A percentile compares a stretch with the other conserved stretches of the same genome.
phyloP scores from a whole-genome alignment of 2,888 invertebrate genomes.

The Tineola bisselliella region DNA sequence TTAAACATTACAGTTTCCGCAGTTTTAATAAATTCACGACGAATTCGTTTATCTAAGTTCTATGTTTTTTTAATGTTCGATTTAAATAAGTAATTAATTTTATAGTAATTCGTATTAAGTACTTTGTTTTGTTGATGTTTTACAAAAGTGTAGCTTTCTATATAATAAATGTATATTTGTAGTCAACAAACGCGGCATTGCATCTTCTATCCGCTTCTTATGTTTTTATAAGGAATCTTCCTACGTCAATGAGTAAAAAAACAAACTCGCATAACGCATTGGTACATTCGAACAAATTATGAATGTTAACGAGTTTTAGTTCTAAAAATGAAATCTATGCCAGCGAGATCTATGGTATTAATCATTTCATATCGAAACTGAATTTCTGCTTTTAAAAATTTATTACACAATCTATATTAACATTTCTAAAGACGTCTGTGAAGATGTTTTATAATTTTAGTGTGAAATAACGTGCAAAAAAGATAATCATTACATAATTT shows the following conservation, averaged over 20 bases:
- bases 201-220: background rate
- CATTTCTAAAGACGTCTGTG: too few relatives aligned
- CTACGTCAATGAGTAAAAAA: slow-evolving; percentile 10
- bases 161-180: too few relatives aligned
- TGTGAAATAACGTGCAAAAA: background rate
- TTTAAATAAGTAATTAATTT: background rate
- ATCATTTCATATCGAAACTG: too few relatives aligned
- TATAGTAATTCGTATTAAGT: too few relatives aligned
- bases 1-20: background rate
- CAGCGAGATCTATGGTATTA: too few relatives aligned
- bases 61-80: background rate
- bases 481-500: background rate
- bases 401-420: too few relatives aligned
- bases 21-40: background rate
- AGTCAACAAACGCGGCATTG: background rate
- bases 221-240: slow-evolving; percentile 6
- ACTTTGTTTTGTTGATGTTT: too few relatives aligned
- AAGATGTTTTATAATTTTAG: background rate
- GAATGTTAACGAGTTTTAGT: slow-evolving; percentile 5
- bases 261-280: slow-evolving; percentile 4
- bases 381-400: too few relatives aligned
- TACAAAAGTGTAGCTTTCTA: too few relatives aligned
- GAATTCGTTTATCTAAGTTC: background rate
- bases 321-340: background rate
- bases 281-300: slow-evolving; percentile 1